phyloP scores from a whole-genome alignment of 1,140 invertebrate genomes.

The Caenorhabditis briggsae region DNA sequence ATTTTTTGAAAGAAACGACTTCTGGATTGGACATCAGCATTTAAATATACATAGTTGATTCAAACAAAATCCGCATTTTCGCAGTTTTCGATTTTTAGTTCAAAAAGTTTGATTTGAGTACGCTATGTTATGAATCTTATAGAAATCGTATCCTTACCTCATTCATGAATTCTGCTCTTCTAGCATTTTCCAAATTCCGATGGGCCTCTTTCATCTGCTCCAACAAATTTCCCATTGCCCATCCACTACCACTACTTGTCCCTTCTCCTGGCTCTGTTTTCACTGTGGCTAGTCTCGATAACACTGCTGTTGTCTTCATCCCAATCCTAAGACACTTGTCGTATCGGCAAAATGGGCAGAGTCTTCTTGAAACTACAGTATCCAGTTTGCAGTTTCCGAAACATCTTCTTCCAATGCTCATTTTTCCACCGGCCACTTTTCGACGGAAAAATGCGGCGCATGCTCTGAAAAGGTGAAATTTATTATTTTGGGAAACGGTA shows the following conservation, averaged over 20 bases:
- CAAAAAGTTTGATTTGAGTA: too few species aligned
- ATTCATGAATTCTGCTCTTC: neutral
- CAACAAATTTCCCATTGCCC: neutral
- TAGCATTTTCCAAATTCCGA: neutral
- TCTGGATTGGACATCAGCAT: too few species aligned
- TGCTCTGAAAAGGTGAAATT: slow-evolving; percentile 4
- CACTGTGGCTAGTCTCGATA: neutral
- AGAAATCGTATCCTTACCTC: too few species aligned
- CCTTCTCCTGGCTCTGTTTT: neutral
- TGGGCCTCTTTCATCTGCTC: slow-evolving; percentile 11
- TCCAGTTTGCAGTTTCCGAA: slow-evolving; percentile 13
- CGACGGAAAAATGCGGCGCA: slow-evolving; percentile 28
- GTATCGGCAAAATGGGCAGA: neutral
- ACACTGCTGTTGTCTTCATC: slow-evolving; percentile 27
- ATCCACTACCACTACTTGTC: neutral
- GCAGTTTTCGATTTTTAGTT: too few species aligned
- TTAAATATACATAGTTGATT: too few species aligned
- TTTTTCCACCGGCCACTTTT: neutral
- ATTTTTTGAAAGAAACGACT: too few species aligned
- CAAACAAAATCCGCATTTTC: too few species aligned
- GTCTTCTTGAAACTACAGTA: neutral
- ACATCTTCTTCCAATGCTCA: neutral
- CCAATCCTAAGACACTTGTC: slow-evolving; percentile 1
- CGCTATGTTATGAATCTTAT: too few species aligned
- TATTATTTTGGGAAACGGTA: neutral